These are phyloP conservation scores for Callopanchax toddi DNA, from an alignment of 2,113 vertebrate species.

Conservation along the genomic window DNA sequence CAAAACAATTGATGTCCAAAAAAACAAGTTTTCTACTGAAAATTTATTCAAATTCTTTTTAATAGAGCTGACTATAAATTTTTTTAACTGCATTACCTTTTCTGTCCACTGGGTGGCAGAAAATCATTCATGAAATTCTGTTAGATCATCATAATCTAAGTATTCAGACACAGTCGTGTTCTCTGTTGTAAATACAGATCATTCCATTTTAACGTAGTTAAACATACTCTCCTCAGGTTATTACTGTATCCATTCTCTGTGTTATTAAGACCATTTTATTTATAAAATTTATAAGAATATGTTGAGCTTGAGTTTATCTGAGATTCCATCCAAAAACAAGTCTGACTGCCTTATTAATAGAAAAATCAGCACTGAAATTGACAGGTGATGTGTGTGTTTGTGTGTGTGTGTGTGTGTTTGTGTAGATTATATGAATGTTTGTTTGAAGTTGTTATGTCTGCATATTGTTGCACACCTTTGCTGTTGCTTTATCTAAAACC, in stretches of 20 bases:
- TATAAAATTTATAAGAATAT: slow-evolving; percentile 77
- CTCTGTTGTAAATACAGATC: slow-evolving; percentile 81
- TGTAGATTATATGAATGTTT: slow-evolving; percentile 18
- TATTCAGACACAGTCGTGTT: slow-evolving; percentile 49
- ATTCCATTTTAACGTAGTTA: slow-evolving; percentile 69
- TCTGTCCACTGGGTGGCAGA: slow-evolving; percentile 10
- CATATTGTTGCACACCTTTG: slow-evolving; percentile 34
- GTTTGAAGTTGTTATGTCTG: slow-evolving; percentile 25
- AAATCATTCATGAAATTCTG: too few species aligned
- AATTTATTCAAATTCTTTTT: too few species aligned
- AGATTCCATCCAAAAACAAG: slow-evolving; percentile 48
- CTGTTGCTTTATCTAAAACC: slow-evolving; percentile 31
- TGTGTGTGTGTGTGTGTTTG: slow-evolving; percentile 20
- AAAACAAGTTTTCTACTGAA: too few species aligned
- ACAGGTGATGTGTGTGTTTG: slow-evolving; percentile 27
- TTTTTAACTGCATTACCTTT: not conserved
- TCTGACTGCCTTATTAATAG: slow-evolving; percentile 42
- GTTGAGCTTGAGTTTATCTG: slow-evolving; percentile 61
- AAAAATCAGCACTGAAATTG: slow-evolving; percentile 62
- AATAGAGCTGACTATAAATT: too few species aligned
- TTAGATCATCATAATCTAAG: slow-evolving; percentile 12
- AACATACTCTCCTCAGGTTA: slow-evolving; percentile 81
- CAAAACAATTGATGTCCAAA: not conserved
- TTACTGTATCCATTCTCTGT: slow-evolving; percentile 71
- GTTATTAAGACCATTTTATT: slow-evolving; percentile 78